A percentile compares a stretch with the other conserved stretches of the same genome.
These are phyloP conservation scores for Phrixothrix hirtus DNA, from an alignment of 2,888 invertebrate genomes.

Conservation along the genomic window DNA sequence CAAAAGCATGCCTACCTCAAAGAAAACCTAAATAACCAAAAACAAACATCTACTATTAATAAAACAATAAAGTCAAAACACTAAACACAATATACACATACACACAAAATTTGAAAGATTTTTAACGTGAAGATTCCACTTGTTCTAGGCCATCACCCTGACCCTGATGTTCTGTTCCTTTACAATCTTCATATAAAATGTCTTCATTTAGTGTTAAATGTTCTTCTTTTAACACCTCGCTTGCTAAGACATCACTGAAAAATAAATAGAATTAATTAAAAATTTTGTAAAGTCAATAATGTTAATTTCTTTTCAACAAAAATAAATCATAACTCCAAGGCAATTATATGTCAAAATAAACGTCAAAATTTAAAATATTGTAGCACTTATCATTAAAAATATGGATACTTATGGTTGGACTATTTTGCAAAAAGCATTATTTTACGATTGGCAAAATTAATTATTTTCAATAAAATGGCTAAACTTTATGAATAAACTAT, in stretches of 20 bases:
- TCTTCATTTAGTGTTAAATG: constrained; percentile 35
- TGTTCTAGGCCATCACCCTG: constrained; percentile 53
- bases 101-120: constrained; percentile 4
- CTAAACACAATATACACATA: constrained; percentile 21
- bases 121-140: constrained; percentile 20
- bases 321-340: no score
- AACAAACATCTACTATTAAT: constrained; percentile 20
- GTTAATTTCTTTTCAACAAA: no score
- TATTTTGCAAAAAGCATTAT: no score
- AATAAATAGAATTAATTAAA: no score
- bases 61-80: constrained; percentile 15
- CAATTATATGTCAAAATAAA: no score
- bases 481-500: no score
- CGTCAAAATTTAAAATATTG: no score
- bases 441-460: no score
- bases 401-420: no score
- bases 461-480: no score
- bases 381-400: no score
- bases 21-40: constrained; percentile 24
- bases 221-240: constrained; percentile 47
- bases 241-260: constrained; percentile 52
- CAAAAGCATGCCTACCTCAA: constrained; percentile 5
- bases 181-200: constrained; percentile 46
- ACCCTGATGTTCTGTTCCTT: constrained; percentile 49
- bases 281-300: no score